phyloP scores from a whole-genome alignment of 2,888 invertebrate species.

The Platypus cylindrus region DNA sequence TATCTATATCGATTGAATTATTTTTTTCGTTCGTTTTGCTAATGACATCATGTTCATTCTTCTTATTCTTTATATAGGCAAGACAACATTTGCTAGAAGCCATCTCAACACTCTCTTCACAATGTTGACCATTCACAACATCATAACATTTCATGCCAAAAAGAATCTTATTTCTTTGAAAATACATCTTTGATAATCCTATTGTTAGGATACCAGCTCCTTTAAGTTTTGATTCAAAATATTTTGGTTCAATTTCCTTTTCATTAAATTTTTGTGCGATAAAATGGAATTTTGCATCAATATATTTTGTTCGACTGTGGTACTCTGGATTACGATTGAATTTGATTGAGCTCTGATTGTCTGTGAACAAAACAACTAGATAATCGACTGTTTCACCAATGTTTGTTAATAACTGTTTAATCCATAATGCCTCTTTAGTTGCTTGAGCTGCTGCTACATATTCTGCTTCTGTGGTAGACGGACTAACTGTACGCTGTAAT shows the following conservation, averaged over 20 bases:
- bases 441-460: constrained; percentile 2
- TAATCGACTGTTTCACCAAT: background rate
- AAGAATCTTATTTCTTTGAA: too few relatives aligned
- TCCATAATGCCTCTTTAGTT: constrained; percentile 2
- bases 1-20: too few relatives aligned
- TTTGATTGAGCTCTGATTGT: constrained; percentile 4
- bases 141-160: too few relatives aligned
- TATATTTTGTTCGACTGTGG: constrained; percentile 2
- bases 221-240: background rate
- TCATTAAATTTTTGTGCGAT: background rate
- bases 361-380: background rate
- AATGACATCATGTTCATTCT: too few relatives aligned
- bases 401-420: background rate
- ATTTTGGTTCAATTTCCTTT: background rate
- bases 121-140: too few relatives aligned
- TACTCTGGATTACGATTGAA: constrained; percentile 3
- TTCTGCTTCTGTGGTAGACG: constrained; percentile 6
- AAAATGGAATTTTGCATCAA: constrained; percentile 1
- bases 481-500: background rate
- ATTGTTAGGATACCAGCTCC: too few relatives aligned
- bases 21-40: too few relatives aligned
- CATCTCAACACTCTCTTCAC: too few relatives aligned
- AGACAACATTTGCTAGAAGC: too few relatives aligned
- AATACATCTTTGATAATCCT: too few relatives aligned
- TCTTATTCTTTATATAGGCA: too few relatives aligned